Percentiles rank a stretch among this genome's conserved stretches.
phyloP scores from a whole-genome alignment of 2,888 invertebrate species.

The Zhengitettix transpicula region DNA sequence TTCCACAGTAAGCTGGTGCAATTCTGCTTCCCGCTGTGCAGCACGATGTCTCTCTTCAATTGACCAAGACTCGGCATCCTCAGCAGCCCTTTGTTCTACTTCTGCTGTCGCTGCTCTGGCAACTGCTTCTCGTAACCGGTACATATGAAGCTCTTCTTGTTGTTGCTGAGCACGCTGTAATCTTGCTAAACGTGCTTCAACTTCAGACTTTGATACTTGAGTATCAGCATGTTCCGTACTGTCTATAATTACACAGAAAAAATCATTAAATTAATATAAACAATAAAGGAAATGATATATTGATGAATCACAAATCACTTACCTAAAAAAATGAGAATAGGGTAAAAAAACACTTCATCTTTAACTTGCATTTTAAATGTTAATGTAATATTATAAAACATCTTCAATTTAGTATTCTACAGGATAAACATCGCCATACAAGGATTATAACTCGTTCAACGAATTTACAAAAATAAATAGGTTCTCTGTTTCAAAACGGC shows the following conservation, averaged over 20 bases:
- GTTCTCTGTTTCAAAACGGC: too few relatives aligned
- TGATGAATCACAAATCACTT: too few relatives aligned
- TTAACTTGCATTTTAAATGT: too few relatives aligned
- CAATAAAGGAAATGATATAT: too few relatives aligned
- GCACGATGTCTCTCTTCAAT: not conserved
- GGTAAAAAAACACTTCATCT: too few relatives aligned
- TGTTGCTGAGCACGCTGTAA: not conserved
- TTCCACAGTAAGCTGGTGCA: not conserved
- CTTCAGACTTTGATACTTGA: not conserved
- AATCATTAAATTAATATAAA: too few relatives aligned
- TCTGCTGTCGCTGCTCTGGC: not conserved
- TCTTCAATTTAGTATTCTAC: too few relatives aligned
- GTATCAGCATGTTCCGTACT: not conserved
- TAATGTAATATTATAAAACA: too few relatives aligned
- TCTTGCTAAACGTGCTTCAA: not conserved
- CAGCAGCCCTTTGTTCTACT: not conserved
- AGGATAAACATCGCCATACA: too few relatives aligned
- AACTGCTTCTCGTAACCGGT: not conserved
- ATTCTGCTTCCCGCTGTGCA: not conserved
- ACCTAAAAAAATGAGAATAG: too few relatives aligned
- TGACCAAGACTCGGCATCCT: not conserved
- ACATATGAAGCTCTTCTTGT: not conserved
- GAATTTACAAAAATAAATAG: too few relatives aligned
- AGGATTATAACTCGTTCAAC: too few relatives aligned
- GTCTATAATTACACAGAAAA: not conserved